Evolutionary conservation across 2,797 vertebrate species (phyloP).

Genomic region (Labeo calbasu): DNA sequence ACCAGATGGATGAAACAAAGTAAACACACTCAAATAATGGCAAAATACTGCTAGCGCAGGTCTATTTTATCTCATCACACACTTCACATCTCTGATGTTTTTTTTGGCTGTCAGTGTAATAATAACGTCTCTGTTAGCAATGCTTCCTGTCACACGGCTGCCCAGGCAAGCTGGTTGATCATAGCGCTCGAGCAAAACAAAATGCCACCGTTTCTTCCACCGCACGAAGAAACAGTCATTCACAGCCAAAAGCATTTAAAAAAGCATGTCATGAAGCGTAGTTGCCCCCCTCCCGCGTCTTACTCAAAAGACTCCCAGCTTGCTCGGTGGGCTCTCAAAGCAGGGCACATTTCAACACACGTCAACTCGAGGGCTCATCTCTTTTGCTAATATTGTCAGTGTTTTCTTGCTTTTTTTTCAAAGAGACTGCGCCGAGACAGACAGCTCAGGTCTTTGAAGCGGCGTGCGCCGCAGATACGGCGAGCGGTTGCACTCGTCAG

Average conservation of each 20-base stretch:
- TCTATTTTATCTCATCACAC: slow-evolving; percentile 33
- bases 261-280: slow-evolving; percentile 49
- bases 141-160: slow-evolving; percentile 40
- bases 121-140: slow-evolving; percentile 46
- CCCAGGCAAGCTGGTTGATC: slow-evolving; percentile 46
- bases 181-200: slow-evolving; percentile 35
- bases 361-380: slow-evolving; percentile 39
- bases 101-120: slow-evolving; percentile 39
- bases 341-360: slow-evolving; percentile 35
- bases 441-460: slow-evolving; percentile 51
- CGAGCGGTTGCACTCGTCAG: slow-evolving; percentile 37
- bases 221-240: slow-evolving; percentile 41
- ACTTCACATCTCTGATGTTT: slow-evolving; percentile 13
- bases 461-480: background rate
- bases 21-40: slow-evolving; percentile 42
- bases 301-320: slow-evolving; percentile 48
- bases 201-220: slow-evolving; percentile 26
- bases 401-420: slow-evolving; percentile 14
- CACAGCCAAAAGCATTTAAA: slow-evolving; percentile 53
- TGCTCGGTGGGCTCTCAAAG: slow-evolving; percentile 35
- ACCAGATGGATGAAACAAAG: slow-evolving; percentile 37
- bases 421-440: slow-evolving; percentile 46
- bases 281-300: slow-evolving; percentile 39
- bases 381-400: slow-evolving; percentile 51
- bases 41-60: slow-evolving; percentile 25